Base-by-base conservation (phyloP, 2,113 vertebrate genomes). In the Corvus hawaiiensis region DNA sequence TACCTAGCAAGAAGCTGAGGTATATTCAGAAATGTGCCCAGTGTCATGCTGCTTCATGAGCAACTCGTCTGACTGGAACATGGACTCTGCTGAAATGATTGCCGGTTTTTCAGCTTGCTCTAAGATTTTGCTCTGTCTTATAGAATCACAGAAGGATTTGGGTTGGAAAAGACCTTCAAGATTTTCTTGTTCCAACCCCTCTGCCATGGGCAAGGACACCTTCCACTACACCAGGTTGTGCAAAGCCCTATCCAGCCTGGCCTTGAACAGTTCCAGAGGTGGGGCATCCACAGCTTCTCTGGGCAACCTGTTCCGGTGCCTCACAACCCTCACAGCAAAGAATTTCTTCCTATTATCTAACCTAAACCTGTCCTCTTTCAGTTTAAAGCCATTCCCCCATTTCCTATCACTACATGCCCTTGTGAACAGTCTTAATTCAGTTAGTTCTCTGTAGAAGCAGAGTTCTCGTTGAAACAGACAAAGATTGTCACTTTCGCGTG, bases 111-210 rank as follows among this genome's bases (percentile, higher is more conserved):
- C 43, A n/a, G 35, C 33, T 59, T 59, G 46, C 43, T 12, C 64
- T 21, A 32, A 37, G 68, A 22, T 54, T 89, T 64, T 30, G 9
- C 26, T 86, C 41, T 35, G 32, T 61, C 18, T 11, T 74, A 28
- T 2, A 33, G 48, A 61, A 49, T 68, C 23, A 18, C 49, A 18
- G 27, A 44, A 55, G 28, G 54, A 22, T 49, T 67, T 80, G 32
- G 41, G 16, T 49, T 49, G 48, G 16, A 68, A 68, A 41, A 41
- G 48, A 49, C 13, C 41, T 81, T 55, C 32, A 37, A 24, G 48
- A 33, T 33, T 6, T 68, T 55, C 16, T 68, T 0, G 0, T 68
- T 68, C 48, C 27, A 81, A 4, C 13, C 9, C 6, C 19, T 27
- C 48, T 62, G 27, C 19, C 33, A 14, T 37, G 11, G 19, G 27